These are phyloP conservation scores for Pyralis farinalis DNA, from an alignment of 2,888 invertebrate species.

Conservation along the genomic window DNA sequence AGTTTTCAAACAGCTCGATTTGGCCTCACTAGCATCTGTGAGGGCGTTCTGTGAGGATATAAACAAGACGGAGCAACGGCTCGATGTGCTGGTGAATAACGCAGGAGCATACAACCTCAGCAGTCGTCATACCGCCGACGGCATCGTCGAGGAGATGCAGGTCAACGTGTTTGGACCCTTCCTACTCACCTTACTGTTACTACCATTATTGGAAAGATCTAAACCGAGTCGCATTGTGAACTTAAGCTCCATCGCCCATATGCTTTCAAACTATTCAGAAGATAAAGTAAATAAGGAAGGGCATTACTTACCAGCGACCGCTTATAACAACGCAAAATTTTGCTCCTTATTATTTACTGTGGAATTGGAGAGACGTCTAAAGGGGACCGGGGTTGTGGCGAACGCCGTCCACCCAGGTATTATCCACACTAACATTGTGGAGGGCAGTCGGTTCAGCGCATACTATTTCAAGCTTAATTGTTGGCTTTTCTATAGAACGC, in stretches of 20 bases:
- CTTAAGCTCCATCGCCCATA: constrained; percentile 76
- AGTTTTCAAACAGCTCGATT: neutral
- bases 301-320: constrained; percentile 12
- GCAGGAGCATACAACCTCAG: neutral
- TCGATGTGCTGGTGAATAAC: constrained; percentile 3
- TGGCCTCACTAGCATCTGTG: neutral
- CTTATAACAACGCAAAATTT: constrained; percentile 65
- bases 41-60: neutral
- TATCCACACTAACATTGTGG: constrained; percentile 68
- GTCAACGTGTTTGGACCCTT: constrained; percentile 83
- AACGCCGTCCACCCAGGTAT: constrained; percentile 91
- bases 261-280: too few relatives aligned
- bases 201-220: constrained; percentile 36
- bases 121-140: constrained; percentile 48
- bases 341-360: constrained; percentile 83
- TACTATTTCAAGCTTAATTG: neutral
- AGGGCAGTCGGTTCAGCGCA: neutral
- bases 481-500: constrained; percentile 1
- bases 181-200: constrained; percentile 48
- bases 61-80: neutral
- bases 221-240: constrained; percentile 45
- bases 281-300: constrained; percentile 26
- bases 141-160: constrained; percentile 81
- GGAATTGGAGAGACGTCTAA: constrained; percentile 84
- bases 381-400: constrained; percentile 85